These are phyloP conservation scores for Leuctra nigra DNA, from an alignment of 2,888 invertebrate genomes.

Conservation along the genomic window DNA sequence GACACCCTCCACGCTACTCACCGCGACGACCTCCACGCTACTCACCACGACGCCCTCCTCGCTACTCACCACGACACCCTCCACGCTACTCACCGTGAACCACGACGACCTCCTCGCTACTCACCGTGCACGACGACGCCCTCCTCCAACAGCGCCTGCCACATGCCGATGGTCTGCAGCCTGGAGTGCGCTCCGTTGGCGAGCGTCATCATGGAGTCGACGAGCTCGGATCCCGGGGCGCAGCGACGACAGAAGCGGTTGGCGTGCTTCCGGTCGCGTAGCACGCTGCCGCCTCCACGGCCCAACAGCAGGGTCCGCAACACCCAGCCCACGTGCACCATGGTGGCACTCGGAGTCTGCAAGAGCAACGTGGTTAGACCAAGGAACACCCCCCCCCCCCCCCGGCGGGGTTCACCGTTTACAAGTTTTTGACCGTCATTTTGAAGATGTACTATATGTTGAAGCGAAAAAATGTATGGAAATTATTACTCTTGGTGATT, in stretches of 20 bases:
- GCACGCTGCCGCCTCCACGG: conserved; percentile 53
- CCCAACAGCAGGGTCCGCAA: conserved; percentile 58
- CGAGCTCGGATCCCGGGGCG: conserved; percentile 72
- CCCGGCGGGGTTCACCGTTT: not conserved
- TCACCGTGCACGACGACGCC: conserved; percentile 50
- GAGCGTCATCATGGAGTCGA: conserved; percentile 67
- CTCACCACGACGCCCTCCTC: too few species aligned
- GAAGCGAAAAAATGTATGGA: too few species aligned
- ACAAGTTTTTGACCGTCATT: not conserved
- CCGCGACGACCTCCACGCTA: not conserved
- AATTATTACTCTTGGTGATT: too few species aligned
- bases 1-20: not conserved
- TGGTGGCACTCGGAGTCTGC: conserved; percentile 55
- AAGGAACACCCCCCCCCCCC: too few species aligned
- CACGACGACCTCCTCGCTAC: not conserved
- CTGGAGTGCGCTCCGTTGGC: conserved; percentile 53
- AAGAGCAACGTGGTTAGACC: conserved; percentile 6
- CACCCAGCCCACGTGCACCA: conserved; percentile 62
- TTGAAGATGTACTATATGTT: too few species aligned
- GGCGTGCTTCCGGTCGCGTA: conserved; percentile 57
- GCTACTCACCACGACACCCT: not conserved
- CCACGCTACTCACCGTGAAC: not conserved
- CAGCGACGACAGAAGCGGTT: conserved; percentile 57
- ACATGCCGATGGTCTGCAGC: conserved; percentile 71
- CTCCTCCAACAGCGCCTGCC: conserved; percentile 76